Percentiles rank a stretch among this genome's conserved stretches.
phyloP scores from a whole-genome alignment of 2,113 vertebrate species.

The Crotophaga sulcirostris region DNA sequence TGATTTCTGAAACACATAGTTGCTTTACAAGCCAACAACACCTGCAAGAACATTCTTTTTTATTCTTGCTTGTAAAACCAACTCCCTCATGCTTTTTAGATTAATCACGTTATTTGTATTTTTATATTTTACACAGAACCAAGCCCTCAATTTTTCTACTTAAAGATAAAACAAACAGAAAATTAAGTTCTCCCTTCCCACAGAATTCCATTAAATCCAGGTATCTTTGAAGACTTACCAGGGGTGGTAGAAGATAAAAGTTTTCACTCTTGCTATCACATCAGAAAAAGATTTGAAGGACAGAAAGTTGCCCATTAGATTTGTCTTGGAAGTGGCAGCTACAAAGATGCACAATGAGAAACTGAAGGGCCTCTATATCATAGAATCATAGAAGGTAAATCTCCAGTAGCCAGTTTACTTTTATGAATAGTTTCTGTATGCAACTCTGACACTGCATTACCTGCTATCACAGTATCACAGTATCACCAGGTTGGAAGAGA shows the following conservation, averaged over 20 bases:
- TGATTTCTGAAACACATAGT: background rate
- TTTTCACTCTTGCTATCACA: background rate
- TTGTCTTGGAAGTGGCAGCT: background rate
- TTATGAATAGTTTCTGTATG: background rate
- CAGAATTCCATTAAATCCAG: background rate
- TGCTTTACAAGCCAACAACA: background rate
- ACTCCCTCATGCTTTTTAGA: background rate
- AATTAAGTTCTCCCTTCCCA: background rate
- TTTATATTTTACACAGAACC: background rate
- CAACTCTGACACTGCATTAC: background rate
- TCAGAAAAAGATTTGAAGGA: background rate
- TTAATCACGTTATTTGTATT: background rate
- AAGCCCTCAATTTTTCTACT: background rate
- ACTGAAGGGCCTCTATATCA: background rate
- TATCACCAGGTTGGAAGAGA: too few relatives aligned
- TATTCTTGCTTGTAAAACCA: background rate
- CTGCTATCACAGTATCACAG: too few relatives aligned
- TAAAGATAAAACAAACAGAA: background rate
- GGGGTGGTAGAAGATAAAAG: background rate
- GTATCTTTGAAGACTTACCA: background rate
- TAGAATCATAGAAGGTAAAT: background rate
- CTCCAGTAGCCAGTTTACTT: background rate
- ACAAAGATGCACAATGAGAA: background rate
- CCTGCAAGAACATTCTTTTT: background rate
- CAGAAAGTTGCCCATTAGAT: background rate